A percentile compares a stretch with the other conserved stretches of the same genome.
Evolutionary conservation across 1,140 invertebrate genomes (phyloP).

Genomic region (Drosophila tristis): DNA sequence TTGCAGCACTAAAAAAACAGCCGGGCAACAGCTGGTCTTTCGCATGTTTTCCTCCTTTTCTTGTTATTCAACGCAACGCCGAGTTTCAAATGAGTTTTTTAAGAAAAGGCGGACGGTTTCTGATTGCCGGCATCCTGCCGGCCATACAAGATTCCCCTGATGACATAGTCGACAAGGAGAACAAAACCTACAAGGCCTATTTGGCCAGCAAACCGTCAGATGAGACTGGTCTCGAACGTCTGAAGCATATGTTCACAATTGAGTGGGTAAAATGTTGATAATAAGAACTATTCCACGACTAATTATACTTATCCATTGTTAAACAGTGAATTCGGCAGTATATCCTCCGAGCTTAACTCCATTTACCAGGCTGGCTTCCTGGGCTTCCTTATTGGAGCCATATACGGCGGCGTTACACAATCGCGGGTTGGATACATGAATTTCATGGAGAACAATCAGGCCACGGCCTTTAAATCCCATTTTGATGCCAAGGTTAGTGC

Average conservation of each 20-base stretch:
- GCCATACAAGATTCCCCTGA: constrained; percentile 33
- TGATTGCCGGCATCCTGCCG: constrained; percentile 65
- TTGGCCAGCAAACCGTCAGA: constrained; percentile 41
- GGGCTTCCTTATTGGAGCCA: constrained; percentile 86
- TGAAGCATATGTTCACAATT: constrained; percentile 84
- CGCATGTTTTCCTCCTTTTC: constrained; percentile 22
- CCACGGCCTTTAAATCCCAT: constrained; percentile 88
- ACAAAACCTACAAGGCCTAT: constrained; percentile 72
- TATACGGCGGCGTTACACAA: constrained; percentile 87
- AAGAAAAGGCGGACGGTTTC: constrained; percentile 44
- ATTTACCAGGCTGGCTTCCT: constrained; percentile 86
- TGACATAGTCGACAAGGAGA: constrained; percentile 67
- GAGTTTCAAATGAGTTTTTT: constrained; percentile 78
- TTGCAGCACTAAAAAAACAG: constrained; percentile 33
- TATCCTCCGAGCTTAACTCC: constrained; percentile 86
- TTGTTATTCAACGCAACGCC: constrained; percentile 56
- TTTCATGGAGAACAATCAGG: constrained; percentile 90
- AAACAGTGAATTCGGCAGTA: constrained; percentile 86
- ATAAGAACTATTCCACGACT: neutral
- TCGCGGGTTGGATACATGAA: constrained; percentile 87
- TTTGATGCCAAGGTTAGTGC: constrained; percentile 87
- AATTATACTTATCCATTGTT: constrained; percentile 64
- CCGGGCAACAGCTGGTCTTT: constrained; percentile 48
- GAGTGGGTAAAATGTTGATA: constrained; percentile 78
- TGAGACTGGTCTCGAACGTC: constrained; percentile 84